Base-by-base conservation (phyloP, 2,797 vertebrate species). In the Lacerta agilis region DNA sequence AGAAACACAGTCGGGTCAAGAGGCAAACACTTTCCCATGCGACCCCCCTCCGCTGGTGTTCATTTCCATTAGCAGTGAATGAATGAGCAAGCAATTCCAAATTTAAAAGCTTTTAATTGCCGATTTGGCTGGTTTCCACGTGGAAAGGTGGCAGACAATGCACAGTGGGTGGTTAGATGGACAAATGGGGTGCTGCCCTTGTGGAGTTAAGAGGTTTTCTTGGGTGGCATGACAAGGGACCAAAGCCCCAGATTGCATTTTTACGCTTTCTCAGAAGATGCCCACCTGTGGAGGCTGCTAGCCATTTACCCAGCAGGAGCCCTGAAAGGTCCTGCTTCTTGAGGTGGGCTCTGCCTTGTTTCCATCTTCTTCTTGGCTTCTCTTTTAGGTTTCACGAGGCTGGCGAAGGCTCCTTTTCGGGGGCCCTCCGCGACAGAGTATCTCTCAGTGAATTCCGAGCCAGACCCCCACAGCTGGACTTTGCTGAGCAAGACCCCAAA, bases 361-460 rank as follows among this genome's bases (percentile, higher is more conserved):
- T 55, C 13, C 49, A 55, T 55, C 49, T 4, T 55, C 49, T 55
- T 55, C 49, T 38, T 45, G 18, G 27, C 91, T 17, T 87, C 87
- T 55, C 49, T 89, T 89, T 87, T 95, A 98, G 98, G 96, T 97
- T 96, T 93, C 98, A 97, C 0, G 97, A 97, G 71, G 97, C 95
- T 0, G 97, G 96, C 49, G 98, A 97, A 91, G 97, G 96, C 23
- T 97, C 97, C 0, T 97, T 96, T 29, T 97, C 97, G 5, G 97
- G 97, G 10, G 96, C 97, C 71, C 94, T 96, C 93, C 97, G 90
- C 0, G 94, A 94, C 0, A 5, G 81, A 0, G 0, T 79, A 0
- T 10, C 94, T 76, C 66, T 94, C 61, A 91, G 76, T 0, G 95
- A 96, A 55, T 92, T 93, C 87, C 93, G 94, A 64, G 88, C 94